phyloP scores from a whole-genome alignment of 1,140 invertebrate species.

The Paramacrobiotus metropolitanus region DNA sequence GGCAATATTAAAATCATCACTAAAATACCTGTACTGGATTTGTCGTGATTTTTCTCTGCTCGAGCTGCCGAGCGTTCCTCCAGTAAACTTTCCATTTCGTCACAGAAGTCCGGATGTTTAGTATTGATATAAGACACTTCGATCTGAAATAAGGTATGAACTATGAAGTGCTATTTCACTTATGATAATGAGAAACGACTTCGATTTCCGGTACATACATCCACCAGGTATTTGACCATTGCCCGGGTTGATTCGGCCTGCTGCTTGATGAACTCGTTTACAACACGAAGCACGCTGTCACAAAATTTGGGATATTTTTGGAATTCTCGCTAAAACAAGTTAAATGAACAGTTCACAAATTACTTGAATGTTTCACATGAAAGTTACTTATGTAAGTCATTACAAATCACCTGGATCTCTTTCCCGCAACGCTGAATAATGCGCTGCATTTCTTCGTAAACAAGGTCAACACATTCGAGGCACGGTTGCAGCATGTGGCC shows the following conservation, averaged over 20 bases:
- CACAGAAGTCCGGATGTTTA: neutral
- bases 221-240: neutral
- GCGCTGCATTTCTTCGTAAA: neutral
- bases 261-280: neutral
- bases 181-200: too few relatives aligned
- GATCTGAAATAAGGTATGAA: neutral
- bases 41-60: too few relatives aligned
- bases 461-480: neutral
- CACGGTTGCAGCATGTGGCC: neutral
- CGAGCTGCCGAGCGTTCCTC: too few relatives aligned
- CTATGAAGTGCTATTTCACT: too few relatives aligned
- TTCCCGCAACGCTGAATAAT: neutral
- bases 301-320: neutral
- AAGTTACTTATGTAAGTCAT: too few relatives aligned
- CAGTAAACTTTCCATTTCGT: too few relatives aligned
- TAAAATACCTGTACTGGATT: conserved; percentile 11
- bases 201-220: too few relatives aligned
- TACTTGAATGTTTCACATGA: too few relatives aligned
- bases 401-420: neutral
- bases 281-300: neutral
- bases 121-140: neutral
- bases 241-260: neutral
- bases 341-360: neutral
- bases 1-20: too few relatives aligned
- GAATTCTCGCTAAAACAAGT: neutral